Base-by-base conservation (phyloP, 2,797 vertebrate species). In the Dallia pectoralis region DNA sequence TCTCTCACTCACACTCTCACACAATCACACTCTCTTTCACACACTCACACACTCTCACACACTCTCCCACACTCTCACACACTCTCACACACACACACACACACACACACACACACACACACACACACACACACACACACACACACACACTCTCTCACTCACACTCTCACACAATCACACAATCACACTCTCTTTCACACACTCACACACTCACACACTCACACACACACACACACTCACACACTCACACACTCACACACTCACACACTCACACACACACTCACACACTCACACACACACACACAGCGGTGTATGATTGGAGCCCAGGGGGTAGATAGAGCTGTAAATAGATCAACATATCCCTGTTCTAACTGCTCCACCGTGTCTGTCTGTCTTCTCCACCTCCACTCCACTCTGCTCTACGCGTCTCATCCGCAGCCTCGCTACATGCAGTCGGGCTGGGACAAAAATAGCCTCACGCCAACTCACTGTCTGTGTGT, bases 391-490 rank as follows among this genome's bases (percentile, higher is more conserved):
- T 51, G 48, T 16, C 0, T 4, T 19, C 48, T 49, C 48, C 18
- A 18, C 4, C 67, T 16, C 18, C 40, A n/a, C 11, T 8, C 15
- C n/a, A 1, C 29, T 33, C 12, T 19, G 64, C 32, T 36, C 32
- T 51, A 22, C 47, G 65, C 40, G 71, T 61, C 69, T 30, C 47
- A 33, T 78, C 72, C 51, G 68, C 68, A 49, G 53, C 40, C 63
- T 36, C 33, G 33, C 33, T 27, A 12, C 25, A 29, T 1, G 33
- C 47, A 36, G 68, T 44, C 27, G 8, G 68, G 47, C 27, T 4
- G 15, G 65, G 76, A 49, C 76, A 71, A 63, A 78, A 71, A 78
- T 78, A 78, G 76, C 68, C 61, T 15, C 62, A 16, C 40, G n/a
- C 36, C 15, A 25, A 48, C 53, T 40, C 0, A 19, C 48, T 30